Evolutionary conservation across 2,888 invertebrate genomes (phyloP), one percentile per base, ranked within the genome.

Genomic region (Chymomyza amoena): DNA sequence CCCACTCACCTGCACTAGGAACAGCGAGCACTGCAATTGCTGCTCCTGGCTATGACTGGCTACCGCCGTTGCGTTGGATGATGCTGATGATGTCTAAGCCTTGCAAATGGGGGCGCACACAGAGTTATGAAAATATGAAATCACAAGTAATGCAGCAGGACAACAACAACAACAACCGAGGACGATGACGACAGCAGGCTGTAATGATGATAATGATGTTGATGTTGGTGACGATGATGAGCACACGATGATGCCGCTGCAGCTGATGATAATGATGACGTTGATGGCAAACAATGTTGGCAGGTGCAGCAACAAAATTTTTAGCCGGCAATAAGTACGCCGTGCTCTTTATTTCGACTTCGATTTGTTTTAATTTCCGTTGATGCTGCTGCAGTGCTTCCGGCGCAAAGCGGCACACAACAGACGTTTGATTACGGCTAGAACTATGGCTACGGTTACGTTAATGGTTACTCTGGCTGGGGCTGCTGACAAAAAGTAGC

Each of bases 281-380:
- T 52, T 25, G 64, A 39, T 51, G 52, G 28, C 9, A 54, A 54
- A 54, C 60, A 60, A 51, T 54, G 54, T 52, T 18, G 16, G 39
- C 61, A 61, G 61, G 39, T 50, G 39, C 20, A 61, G 25, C 65
- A 45, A 64, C 54, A 56, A 51, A 39, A 32, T 56, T 56, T 57
- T 65, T 32, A 32, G 39, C 65, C 57, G 59, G 57, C 45, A 18
- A 39, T 61, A 39, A 56, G 32, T 45, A 60, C 36, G 60, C 10
- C 60, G 57, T 60, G 62, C 71, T 69, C 67, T 66, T 66, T 69
- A 69, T 72, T 78, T 78, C 69, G 67, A 70, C 77, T 81, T 72
- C 77, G 79, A 79, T 81, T 81, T 76, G 75, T 72, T 73, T 81
- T 81, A 81, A 81, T 83, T 84, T 83, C 83, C 83, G 83, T 66